phyloP scores from a whole-genome alignment of 2,888 invertebrate species.

The Agapostemon virescens region DNA sequence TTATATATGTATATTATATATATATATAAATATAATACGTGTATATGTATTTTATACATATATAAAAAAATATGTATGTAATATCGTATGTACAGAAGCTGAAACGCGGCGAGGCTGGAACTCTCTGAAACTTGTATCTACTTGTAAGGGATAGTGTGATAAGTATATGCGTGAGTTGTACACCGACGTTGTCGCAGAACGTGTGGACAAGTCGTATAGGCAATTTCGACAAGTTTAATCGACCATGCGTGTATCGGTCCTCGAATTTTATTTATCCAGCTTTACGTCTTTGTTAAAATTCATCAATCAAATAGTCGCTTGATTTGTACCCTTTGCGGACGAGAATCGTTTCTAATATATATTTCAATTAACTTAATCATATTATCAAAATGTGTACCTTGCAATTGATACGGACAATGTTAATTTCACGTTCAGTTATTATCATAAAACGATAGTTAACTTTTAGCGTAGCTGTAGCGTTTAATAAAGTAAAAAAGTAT shows the following conservation, averaged over 20 bases:
- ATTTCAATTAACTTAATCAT: too few species aligned
- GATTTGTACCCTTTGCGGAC: background rate
- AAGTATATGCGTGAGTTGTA: conserved; percentile 33
- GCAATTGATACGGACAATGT: too few species aligned
- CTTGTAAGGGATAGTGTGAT: conserved; percentile 41
- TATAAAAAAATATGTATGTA: background rate
- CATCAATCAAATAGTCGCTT: background rate
- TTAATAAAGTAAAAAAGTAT: too few species aligned
- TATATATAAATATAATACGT: too few species aligned
- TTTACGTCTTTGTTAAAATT: background rate
- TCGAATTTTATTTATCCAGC: background rate
- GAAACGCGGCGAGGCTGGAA: conserved; percentile 52
- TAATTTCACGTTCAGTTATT: too few species aligned
- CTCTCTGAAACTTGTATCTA: conserved; percentile 48
- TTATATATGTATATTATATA: background rate
- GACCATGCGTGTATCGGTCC: background rate
- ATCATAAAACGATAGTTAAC: too few species aligned
- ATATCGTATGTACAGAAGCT: conserved; percentile 32
- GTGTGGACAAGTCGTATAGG: conserved; percentile 16
- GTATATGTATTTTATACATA: too few species aligned
- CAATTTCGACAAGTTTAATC: conserved; percentile 13
- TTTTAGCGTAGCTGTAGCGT: too few species aligned
- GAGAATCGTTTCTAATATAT: background rate
- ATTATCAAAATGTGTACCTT: too few species aligned
- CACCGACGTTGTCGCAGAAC: conserved; percentile 15